A percentile compares a stretch with the other conserved stretches of the same genome.
Conservation (phyloP, 1,140 invertebrate species). For the Branchinecta lynchi region DNA sequence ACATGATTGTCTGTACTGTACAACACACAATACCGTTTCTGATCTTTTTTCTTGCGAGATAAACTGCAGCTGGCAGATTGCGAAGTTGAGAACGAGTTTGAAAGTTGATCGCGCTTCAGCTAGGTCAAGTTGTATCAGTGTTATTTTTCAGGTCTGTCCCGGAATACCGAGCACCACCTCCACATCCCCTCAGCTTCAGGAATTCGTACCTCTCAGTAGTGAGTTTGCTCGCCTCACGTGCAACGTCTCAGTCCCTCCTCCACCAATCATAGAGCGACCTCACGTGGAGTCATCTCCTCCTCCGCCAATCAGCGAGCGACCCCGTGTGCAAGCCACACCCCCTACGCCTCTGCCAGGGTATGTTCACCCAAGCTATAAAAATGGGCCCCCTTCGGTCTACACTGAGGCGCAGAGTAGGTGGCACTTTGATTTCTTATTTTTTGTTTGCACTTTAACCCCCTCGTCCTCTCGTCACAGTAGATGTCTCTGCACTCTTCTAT, state of each 20-base stretch:
- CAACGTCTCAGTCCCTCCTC: not conserved
- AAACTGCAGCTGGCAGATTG: no score
- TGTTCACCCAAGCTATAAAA: conserved; percentile 11
- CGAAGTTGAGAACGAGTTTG: no score
- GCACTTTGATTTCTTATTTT: not conserved
- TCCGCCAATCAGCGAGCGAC: not conserved
- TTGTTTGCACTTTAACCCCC: not conserved
- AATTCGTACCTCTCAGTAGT: not conserved
- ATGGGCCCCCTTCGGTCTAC: not conserved
- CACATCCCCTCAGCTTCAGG: not conserved
- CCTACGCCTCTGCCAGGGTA: not conserved
- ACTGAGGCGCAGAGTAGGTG: not conserved
- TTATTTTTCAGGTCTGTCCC: not conserved
- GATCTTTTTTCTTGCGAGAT: no score
- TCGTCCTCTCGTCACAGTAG: not conserved
- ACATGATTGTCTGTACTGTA: no score
- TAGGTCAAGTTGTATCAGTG: no score
- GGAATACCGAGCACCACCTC: not conserved
- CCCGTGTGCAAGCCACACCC: not conserved
- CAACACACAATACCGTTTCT: no score
- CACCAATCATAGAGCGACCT: not conserved
- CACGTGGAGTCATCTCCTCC: not conserved
- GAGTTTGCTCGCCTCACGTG: not conserved
- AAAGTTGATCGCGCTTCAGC: no score
- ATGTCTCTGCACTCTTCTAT: no score